Conservation (phyloP, 1,140 invertebrate species). For the Calycopis cecrops region DNA sequence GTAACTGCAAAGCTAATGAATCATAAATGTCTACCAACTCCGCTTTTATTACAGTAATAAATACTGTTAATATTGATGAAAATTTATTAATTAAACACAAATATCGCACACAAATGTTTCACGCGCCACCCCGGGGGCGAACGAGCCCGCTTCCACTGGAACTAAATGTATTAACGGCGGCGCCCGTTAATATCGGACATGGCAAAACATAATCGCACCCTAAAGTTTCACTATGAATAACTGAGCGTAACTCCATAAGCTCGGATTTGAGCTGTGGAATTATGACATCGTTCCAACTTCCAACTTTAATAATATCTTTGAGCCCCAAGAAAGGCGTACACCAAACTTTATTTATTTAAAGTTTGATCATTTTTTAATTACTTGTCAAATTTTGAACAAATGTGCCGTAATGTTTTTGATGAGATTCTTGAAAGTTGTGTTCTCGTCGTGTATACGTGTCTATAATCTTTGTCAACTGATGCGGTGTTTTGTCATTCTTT, state of each 20-base stretch:
- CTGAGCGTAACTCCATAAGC: conserved; percentile 19
- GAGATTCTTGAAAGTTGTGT: too few relatives aligned
- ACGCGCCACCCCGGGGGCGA: background rate
- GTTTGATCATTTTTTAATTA: too few relatives aligned
- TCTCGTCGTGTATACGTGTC: too few relatives aligned
- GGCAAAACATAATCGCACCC: conserved; percentile 29
- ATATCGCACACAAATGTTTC: background rate
- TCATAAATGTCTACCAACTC: too few relatives aligned
- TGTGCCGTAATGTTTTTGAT: too few relatives aligned
- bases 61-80: too few relatives aligned
- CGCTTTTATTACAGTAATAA: too few relatives aligned
- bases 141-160: conserved; percentile 10
- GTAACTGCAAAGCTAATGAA: too few relatives aligned
- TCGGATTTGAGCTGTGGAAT: background rate
- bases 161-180: conserved; percentile 27
- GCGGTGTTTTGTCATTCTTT: too few relatives aligned
- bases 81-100: background rate
- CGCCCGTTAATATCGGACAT: conserved; percentile 31
- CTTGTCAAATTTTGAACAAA: too few relatives aligned
- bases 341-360: background rate
- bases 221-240: conserved; percentile 36
- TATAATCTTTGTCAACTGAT: too few relatives aligned
- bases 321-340: conserved; percentile 1
- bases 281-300: conserved; percentile 2
- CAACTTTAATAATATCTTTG: conserved; percentile 7